These are phyloP conservation scores for Latrodectus geometricus DNA, from an alignment of 1,140 invertebrate species.

Conservation along the genomic window DNA sequence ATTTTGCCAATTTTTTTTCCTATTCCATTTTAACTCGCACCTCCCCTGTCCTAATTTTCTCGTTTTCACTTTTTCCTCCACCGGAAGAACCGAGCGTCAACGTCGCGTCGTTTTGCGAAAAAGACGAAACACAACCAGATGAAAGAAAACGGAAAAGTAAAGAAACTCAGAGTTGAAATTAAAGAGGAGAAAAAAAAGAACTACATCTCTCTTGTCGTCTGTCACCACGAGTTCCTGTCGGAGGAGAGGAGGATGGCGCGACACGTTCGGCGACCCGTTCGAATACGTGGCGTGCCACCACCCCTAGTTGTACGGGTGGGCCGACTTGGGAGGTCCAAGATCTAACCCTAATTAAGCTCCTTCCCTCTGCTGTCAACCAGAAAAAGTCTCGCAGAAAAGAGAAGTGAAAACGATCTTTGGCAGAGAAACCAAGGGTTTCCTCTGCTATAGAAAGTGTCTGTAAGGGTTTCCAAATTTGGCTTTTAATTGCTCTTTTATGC, in stretches of 20 bases:
- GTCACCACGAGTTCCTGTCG: conserved; percentile 51
- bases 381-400: no score
- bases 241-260: conserved; percentile 14
- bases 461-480: no score
- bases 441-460: no score
- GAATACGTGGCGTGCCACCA: conserved; percentile 46
- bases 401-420: no score
- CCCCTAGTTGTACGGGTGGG: conserved; percentile 35
- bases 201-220: conserved; percentile 53
- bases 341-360: conserved; percentile 46
- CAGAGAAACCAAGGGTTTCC: no score
- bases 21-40: no score
- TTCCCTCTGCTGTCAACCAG: not conserved
- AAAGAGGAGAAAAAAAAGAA: conserved; percentile 33
- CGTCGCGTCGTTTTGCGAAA: not conserved
- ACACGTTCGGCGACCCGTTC: conserved; percentile 56
- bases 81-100: not conserved
- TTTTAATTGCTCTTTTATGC: no score
- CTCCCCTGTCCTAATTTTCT: conserved; percentile 23
- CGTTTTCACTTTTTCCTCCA: conserved; percentile 16
- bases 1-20: no score
- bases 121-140: not conserved
- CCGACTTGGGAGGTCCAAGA: conserved; percentile 46
- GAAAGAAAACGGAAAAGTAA: not conserved
- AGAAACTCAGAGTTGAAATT: not conserved